Conservation (phyloP, 2,888 invertebrate genomes). For the Heteromyza rotundicornis region DNA sequence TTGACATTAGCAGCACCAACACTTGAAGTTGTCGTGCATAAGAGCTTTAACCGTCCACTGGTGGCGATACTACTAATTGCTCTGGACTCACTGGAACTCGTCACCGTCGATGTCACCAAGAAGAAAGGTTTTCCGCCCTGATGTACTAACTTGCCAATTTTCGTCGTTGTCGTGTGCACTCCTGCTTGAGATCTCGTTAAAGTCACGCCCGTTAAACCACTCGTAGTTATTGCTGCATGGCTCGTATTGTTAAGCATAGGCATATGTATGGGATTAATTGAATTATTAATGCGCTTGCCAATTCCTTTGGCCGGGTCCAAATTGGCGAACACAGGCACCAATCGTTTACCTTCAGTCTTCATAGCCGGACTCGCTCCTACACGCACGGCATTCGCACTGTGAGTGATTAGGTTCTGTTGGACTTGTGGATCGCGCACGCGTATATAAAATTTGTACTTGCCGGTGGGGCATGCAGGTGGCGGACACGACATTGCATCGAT, state of each 20-base stretch:
- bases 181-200: constrained; percentile 38
- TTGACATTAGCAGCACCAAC: constrained; percentile 13
- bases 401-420: constrained; percentile 51
- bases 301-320: constrained; percentile 41
- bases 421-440: constrained; percentile 61
- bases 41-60: constrained; percentile 68
- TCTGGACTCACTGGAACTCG: constrained; percentile 59
- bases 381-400: constrained; percentile 48
- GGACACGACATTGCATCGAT: constrained; percentile 68
- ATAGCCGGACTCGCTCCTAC: constrained; percentile 64
- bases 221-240: constrained; percentile 15
- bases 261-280: constrained; percentile 33
- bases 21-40: constrained; percentile 42
- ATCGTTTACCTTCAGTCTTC: constrained; percentile 58
- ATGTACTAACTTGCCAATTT: constrained; percentile 73
- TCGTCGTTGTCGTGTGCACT: constrained; percentile 30
- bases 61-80: constrained; percentile 60
- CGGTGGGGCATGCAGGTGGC: constrained; percentile 71
- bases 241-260: constrained; percentile 31
- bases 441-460: constrained; percentile 71
- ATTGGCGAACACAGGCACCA: constrained; percentile 52
- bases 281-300: constrained; percentile 45
- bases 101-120: constrained; percentile 72
- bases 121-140: constrained; percentile 66
- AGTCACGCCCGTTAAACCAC: constrained; percentile 16